phyloP scores from a whole-genome alignment of 2,888 invertebrate genomes.

The Capitulum mitella region DNA sequence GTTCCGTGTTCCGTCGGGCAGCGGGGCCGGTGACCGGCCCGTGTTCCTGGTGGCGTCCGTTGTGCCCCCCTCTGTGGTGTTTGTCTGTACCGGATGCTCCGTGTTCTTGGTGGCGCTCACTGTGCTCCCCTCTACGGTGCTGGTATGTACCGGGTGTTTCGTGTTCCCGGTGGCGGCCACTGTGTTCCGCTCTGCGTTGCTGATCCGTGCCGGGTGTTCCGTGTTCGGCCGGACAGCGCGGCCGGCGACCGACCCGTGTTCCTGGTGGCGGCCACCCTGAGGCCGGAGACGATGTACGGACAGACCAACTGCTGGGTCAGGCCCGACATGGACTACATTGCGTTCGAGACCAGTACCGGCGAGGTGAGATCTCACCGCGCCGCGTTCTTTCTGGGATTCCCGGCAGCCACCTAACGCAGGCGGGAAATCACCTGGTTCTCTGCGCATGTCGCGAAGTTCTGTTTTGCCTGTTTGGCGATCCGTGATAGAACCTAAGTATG shows the following conservation, averaged over 20 bases:
- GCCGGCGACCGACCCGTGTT: slow-evolving; percentile 48
- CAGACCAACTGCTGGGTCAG: slow-evolving; percentile 99
- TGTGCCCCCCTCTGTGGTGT: no score
- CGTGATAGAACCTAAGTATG: no score
- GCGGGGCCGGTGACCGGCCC: neutral
- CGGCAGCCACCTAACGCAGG: no score
- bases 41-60: slow-evolving; percentile 83
- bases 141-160: neutral
- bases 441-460: no score
- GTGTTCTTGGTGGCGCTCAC: neutral
- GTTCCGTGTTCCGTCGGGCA: no score
- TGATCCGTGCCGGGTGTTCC: no score
- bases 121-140: neutral
- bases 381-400: no score
- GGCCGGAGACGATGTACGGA: slow-evolving; percentile 99
- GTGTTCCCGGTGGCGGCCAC: neutral
- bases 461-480: no score
- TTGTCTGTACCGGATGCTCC: neutral
- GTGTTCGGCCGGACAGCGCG: no score
- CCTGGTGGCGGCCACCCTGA: slow-evolving; percentile 92
- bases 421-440: no score
- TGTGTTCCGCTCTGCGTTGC: neutral
- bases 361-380: no score
- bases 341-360: slow-evolving; percentile 49
- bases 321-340: slow-evolving; percentile 89